Percentiles rank a stretch among this genome's conserved stretches.
Conservation (phyloP, 2,113 vertebrate genomes). For the Hyperopisus bebe region DNA sequence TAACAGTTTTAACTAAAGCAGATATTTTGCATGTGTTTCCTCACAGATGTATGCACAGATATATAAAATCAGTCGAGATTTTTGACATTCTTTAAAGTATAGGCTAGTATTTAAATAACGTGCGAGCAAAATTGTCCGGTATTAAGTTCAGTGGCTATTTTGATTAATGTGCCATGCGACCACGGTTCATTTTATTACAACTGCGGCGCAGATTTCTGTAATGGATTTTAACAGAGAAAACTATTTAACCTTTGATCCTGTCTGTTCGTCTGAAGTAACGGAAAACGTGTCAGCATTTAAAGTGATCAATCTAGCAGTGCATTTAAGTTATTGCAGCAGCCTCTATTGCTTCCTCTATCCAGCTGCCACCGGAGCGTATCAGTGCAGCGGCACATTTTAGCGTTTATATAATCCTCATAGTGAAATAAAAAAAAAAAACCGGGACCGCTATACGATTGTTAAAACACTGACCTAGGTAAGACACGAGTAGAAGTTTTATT, state of each 20-base stretch:
- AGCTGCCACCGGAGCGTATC: neutral
- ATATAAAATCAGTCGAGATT: neutral
- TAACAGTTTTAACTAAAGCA: neutral
- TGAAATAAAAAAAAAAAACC: neutral
- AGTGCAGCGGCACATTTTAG: neutral
- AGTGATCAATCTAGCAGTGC: neutral
- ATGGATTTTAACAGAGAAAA: neutral
- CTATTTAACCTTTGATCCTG: neutral
- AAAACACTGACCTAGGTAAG: neutral
- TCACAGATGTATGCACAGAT: neutral
- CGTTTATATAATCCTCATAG: neutral
- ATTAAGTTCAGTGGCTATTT: neutral
- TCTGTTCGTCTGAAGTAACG: neutral
- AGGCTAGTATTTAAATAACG: neutral
- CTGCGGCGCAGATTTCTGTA: neutral
- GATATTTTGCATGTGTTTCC: neutral
- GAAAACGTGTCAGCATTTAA: neutral
- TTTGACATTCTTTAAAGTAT: neutral
- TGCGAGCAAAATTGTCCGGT: neutral
- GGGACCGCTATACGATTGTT: neutral
- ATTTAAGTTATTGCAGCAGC: neutral
- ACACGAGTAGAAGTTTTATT: neutral
- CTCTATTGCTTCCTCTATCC: neutral
- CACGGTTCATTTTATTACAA: neutral
- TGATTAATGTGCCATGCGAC: neutral